Conservation (phyloP, 2,888 invertebrate species). For the Lithophane leautieri region DNA sequence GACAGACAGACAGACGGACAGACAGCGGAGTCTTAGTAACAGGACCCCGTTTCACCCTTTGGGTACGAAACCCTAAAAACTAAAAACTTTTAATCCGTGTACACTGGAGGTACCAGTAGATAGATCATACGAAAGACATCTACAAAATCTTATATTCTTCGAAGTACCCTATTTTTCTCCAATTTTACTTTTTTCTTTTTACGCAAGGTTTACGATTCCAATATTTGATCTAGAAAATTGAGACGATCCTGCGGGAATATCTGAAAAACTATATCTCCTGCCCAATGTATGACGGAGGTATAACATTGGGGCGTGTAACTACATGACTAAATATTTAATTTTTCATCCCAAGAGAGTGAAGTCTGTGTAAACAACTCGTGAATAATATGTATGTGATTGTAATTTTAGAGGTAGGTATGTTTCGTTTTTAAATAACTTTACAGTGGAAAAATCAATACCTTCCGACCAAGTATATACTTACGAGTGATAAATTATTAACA, state of each 20-base stretch:
- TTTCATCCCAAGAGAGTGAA: slow-evolving; percentile 42
- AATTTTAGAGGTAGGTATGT: slow-evolving; percentile 1
- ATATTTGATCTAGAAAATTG: slow-evolving; percentile 50
- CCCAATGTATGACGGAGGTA: slow-evolving; percentile 17
- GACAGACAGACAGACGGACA: no score
- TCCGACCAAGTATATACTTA: no score
- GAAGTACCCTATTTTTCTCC: not conserved
- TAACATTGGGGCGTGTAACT: slow-evolving; percentile 13
- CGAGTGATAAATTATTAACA: not conserved
- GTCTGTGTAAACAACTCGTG: slow-evolving; percentile 24
- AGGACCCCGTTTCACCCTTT: no score
- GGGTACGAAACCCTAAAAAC: no score
- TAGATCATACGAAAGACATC: no score
- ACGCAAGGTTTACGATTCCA: slow-evolving; percentile 4
- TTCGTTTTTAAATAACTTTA: slow-evolving; percentile 5
- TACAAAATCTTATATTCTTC: not conserved
- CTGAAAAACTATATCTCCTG: slow-evolving; percentile 35
- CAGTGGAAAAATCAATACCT: not conserved
- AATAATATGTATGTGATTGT: slow-evolving; percentile 32
- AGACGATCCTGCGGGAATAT: slow-evolving; percentile 21
- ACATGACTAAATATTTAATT: slow-evolving; percentile 53
- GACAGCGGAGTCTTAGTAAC: no score
- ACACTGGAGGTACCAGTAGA: not conserved
- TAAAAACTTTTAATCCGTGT: slow-evolving; percentile 19
- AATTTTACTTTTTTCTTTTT: not conserved